Base-by-base conservation (phyloP, 2,797 vertebrate genomes). In the Sebastes wilsoni region DNA sequence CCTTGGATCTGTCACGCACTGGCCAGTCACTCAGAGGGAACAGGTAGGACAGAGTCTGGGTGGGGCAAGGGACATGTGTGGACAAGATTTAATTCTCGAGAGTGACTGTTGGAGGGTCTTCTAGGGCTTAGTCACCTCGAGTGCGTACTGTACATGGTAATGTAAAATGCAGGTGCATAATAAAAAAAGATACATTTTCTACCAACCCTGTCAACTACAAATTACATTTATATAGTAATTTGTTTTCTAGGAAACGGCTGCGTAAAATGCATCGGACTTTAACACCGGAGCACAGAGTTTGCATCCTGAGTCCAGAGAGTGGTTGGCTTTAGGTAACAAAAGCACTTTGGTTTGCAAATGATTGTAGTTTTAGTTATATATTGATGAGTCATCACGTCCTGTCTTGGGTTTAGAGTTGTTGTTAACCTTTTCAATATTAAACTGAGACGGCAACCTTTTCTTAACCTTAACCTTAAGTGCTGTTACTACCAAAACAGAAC, bases 1-100 rank as follows among this genome's bases (percentile, higher is more conserved):
- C 88, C 83, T 92, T 88, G 85, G 74, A 85, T 79, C 81, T 49
- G 70, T 86, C 66, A 81, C 30, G 78, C 25, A 65, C 56, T 28
- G 78, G 70, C 11, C 77, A 73, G 72, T 75, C 34, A 72, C 36
- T 66, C 78, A 72, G 62, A 28, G 72, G 58, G 49, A 64, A 52
- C 74, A 82, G 75, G 75, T 72, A 55, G 56, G 55, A 72, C 55
- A 28, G 20, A 36, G 38, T 32, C 16, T 60, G 2, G 49, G 30
- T 7, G 34, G 8, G 30, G 3, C 10, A 30, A 46, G 58, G 42
- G 25, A 72, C 56, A 9, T n/a, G 30, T 22, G 18, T 5, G 67
- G 20, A 56, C 38, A 54, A 12, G 5, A 64, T 59, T 36, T 66
- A 3, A 23, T 59, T 36, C 32, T 58, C 11, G 22, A 28, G 12